Base-by-base conservation (phyloP, 2,888 invertebrate genomes). In the Eueremaeus valkanovi region DNA sequence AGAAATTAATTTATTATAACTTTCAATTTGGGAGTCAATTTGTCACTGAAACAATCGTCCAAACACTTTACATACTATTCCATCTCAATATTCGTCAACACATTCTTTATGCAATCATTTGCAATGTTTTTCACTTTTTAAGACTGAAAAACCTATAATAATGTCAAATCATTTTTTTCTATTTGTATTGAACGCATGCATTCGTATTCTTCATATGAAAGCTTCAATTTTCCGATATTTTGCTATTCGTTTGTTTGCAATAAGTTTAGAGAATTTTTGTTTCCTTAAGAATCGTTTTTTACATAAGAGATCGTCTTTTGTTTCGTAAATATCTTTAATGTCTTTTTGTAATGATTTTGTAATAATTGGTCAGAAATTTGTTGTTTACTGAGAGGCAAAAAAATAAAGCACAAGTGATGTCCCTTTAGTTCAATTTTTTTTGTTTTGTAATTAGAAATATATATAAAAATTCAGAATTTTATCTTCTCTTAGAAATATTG, bases 381-480 rank as follows among this genome's bases (percentile, higher is more conserved):
- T 55, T 24, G 5, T 8, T 27, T 63, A 13, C n/a, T 36, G 36
- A 33, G 33, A 63, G 63, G 63, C 63, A 63, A 33, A 63, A 18
- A 33, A 63, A 9, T 63, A 63, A 63, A 63, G 33, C 63, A 63
- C 63, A 36, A 29, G 11, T 55, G 3, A 55, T 27, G 55, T 45
- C 45, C 11, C 18, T 45, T 55, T 24, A 21, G 24, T 33, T n/a
- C 16, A n/a, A 33, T 33, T n/a, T 63, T 31, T 61, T 29, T 61
- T 31, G 24, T 9, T 31, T 31, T 21, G 13, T 31, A 16, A 9
- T 61, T 31, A 61, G 9, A 61, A 61, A 61, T 61, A 61, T 51
- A 40, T 55, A 63, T 63, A 33, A 24, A 29, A 29, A 31, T n/a
- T n/a, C n/a, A n/a, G n/a, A n/a, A n/a, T 63, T 63, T 31, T 63